Percentiles rank a stretch among this genome's conserved stretches.
These are phyloP conservation scores for Amphiprion percula DNA, from an alignment of 2,113 vertebrate genomes.

Conservation along the genomic window DNA sequence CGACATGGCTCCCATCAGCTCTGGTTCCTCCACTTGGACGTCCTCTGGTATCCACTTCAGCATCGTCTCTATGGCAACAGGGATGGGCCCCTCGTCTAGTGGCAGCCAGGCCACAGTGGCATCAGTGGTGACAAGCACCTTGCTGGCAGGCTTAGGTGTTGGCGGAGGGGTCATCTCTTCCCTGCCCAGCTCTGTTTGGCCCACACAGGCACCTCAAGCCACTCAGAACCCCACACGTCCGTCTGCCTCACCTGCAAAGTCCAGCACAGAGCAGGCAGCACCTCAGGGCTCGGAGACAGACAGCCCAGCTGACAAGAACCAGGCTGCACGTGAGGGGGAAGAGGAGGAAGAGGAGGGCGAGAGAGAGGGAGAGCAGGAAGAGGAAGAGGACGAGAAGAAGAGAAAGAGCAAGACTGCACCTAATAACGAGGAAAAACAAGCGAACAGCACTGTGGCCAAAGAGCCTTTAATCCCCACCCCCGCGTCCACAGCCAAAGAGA, in stretches of 20 bases:
- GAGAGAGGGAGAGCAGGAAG: slow-evolving; percentile 84
- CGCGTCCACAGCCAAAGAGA: slow-evolving; percentile 83
- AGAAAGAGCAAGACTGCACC: slow-evolving; percentile 78
- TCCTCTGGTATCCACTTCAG: slow-evolving; percentile 98
- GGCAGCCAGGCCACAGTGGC: slow-evolving; percentile 96
- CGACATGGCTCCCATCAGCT: slow-evolving; percentile 99
- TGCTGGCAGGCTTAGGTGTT: slow-evolving; percentile 95
- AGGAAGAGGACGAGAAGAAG: slow-evolving; percentile 85
- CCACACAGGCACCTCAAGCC: slow-evolving; percentile 84
- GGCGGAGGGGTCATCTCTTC: slow-evolving; percentile 95
- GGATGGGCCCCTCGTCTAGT: slow-evolving; percentile 96
- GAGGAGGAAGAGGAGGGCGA: slow-evolving; percentile 84
- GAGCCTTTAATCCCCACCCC: slow-evolving; percentile 76
- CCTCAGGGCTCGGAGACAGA: slow-evolving; percentile 82
- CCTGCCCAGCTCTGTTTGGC: slow-evolving; percentile 95
- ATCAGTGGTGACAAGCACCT: slow-evolving; percentile 96
- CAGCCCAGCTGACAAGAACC: slow-evolving; percentile 80
- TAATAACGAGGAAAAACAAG: slow-evolving; percentile 59
- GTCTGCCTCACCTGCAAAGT: slow-evolving; percentile 73
- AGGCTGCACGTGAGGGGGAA: slow-evolving; percentile 85
- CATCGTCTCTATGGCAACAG: slow-evolving; percentile 98
- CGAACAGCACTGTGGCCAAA: slow-evolving; percentile 59
- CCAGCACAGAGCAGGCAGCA: slow-evolving; percentile 81
- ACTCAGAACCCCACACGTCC: slow-evolving; percentile 80
- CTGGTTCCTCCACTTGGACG: slow-evolving; percentile 98